Percentiles rank a stretch among this genome's conserved stretches.
Evolutionary conservation across 2,888 invertebrate genomes (phyloP).

Genomic region (Brachyptera putata): DNA sequence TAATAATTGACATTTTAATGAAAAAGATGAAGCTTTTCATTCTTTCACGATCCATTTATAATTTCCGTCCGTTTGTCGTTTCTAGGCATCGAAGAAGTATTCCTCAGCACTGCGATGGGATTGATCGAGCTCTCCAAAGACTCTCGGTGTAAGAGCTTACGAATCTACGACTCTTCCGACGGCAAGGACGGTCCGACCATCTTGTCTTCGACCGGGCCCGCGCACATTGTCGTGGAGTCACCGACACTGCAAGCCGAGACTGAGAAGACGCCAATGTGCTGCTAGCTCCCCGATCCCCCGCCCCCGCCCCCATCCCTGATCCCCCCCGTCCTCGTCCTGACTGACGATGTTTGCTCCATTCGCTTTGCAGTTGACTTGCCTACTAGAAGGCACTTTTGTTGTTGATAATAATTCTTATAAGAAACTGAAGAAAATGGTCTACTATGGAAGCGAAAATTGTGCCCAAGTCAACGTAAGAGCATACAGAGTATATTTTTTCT

Average conservation of each 20-base stretch:
- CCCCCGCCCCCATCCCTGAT: neutral
- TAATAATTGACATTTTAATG: too few relatives aligned
- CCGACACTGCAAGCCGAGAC: neutral
- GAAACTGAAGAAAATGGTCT: too few relatives aligned
- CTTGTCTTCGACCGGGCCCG: neutral
- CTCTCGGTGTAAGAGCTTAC: conserved; percentile 41
- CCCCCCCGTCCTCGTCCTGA: neutral
- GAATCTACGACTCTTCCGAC: conserved; percentile 58
- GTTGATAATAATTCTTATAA: too few relatives aligned
- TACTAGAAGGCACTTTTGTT: too few relatives aligned
- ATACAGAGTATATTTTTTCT: too few relatives aligned
- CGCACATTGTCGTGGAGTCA: neutral
- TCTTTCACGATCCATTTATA: too few relatives aligned
- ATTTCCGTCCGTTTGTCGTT: too few relatives aligned
- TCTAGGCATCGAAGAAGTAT: conserved; percentile 67
- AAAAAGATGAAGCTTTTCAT: too few relatives aligned
- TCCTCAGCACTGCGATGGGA: conserved; percentile 60
- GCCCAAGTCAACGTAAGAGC: too few relatives aligned
- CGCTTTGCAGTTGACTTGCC: too few relatives aligned
- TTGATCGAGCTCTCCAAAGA: conserved; percentile 50
- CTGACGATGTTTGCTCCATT: too few relatives aligned
- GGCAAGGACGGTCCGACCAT: conserved; percentile 38
- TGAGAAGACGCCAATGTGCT: neutral
- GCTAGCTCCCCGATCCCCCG: neutral
- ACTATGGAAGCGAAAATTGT: too few relatives aligned